Evolutionary conservation across 2,888 invertebrate species (phyloP), one percentile per base, ranked within the genome.

Genomic region (Thyatira batis): DNA sequence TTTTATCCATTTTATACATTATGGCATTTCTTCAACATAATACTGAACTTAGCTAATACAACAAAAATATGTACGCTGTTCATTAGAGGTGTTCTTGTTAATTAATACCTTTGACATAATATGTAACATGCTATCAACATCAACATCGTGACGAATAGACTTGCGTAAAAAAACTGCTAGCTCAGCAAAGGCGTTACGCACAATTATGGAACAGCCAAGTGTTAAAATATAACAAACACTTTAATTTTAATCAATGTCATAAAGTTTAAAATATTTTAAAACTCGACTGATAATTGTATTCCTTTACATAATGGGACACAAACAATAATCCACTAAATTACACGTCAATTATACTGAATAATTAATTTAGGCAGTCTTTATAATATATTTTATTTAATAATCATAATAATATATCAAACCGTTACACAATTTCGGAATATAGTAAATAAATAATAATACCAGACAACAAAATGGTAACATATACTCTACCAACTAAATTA

Each of bases 31-130:
- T 79, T 78, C 73, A 85, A 85, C 79, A 82, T 91, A 91, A 91
- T 92, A 92, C 92, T 91, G 92, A 88, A 87, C 82, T 84, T 81
- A n/a, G 84, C 88, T 91, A 90, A 90, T 90, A 91, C 91, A 89
- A 89, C 88, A 87, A 85, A 76, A 82, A 79, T 84, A 87, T 87
- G 87, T 87, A 89, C 83, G 83, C 77, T 76, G 83, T 82, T 84
- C 78, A 75, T 72, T 73, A 55, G 6, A 65, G 69, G 69, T 67
- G 67, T 63, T 71, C 55, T 59, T n/a, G n/a, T n/a, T 61, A 60
- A 68, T 60, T 69, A 60, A 67, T 63, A 39, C 55, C 60, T 69
- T 61, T 54, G 58, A 64, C 60, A 56, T 61, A 60, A 49, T 57
- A 57, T 57, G 55, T 55, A n/a, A n/a, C n/a, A 62, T 66, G 63